Evolutionary conservation across 2,888 invertebrate genomes (phyloP).

Genomic region (Nebria brevicollis): DNA sequence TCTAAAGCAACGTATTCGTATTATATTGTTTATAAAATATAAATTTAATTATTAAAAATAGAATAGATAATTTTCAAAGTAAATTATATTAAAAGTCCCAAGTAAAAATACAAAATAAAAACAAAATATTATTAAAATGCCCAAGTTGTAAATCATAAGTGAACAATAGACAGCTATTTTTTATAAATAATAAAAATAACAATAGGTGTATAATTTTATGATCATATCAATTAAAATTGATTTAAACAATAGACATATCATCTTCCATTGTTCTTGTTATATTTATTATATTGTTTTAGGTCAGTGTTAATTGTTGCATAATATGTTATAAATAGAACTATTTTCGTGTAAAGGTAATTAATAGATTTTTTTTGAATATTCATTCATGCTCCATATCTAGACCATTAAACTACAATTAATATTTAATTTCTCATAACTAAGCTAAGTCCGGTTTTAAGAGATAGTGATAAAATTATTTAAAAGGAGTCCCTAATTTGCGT

Average conservation of each 20-base stretch:
- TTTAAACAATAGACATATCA: not conserved
- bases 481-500: not conserved
- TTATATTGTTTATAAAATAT: too few species aligned
- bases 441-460: not conserved
- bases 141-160: not conserved
- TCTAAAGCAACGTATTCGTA: too few species aligned
- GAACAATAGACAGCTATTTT: not conserved
- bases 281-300: not conserved
- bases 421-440: too few species aligned
- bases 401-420: too few species aligned
- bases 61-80: too few species aligned
- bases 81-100: too few species aligned
- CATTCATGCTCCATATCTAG: not conserved
- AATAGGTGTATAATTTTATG: conserved; percentile 1
- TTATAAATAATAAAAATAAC: not conserved
- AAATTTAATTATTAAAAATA: too few species aligned
- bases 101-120: too few species aligned
- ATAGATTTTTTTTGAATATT: not conserved
- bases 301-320: not conserved
- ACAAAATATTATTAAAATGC: not conserved
- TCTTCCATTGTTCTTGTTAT: not conserved
- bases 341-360: not conserved
- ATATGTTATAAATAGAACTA: not conserved
- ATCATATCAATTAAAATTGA: not conserved
- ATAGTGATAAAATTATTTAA: not conserved